Evolutionary conservation across 2,888 invertebrate species (phyloP), one percentile per base, ranked within the genome.

Genomic region (Platycheirus rosarum): DNA sequence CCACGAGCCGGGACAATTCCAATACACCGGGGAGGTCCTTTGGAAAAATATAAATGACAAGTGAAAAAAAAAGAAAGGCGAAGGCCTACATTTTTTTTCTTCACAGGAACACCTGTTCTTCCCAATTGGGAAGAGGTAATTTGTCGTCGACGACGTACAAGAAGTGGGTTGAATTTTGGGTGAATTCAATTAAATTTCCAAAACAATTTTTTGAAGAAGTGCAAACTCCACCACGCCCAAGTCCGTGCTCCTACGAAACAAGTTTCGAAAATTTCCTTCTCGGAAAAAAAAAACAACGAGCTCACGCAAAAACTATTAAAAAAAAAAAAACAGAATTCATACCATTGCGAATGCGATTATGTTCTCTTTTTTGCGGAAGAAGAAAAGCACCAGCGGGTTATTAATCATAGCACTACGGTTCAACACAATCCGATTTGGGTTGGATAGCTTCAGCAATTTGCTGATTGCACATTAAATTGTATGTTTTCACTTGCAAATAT

Each of bases 221-320:
- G 71, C 55, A 62, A 71, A 63, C 55, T 73, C 20, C 82, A 82
- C 82, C 82, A 82, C 82, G 82, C 82, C 82, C 82, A 71, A 60
- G 68, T 73, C 77, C 68, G 71, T 82, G 35, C 71, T 73, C 71
- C 71, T 62, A 37, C 32, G 9, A 73, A 82, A 82, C 77, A 35
- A 77, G 77, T 77, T 82, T 82, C n/a, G 29, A 82, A 82, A 76
- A 71, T 62, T 66, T 76, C 76, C 60, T 60, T 44, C 48, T 71
- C n/a, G 53, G 62, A 35, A 76, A 82, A 77, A 74, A 65, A 63
- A 32, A 66, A 26, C 9, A 42, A 13, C 48, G 73, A 44, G 46
- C 57, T 49, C 48, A 68, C 49, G 62, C 63, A 71, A 74, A 40
- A 74, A 74, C 16, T 16, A 37, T n/a, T 5, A 8, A 37, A 55